These are phyloP conservation scores for Hypolimnas misippus DNA, from an alignment of 2,888 invertebrate genomes.

Conservation along the genomic window DNA sequence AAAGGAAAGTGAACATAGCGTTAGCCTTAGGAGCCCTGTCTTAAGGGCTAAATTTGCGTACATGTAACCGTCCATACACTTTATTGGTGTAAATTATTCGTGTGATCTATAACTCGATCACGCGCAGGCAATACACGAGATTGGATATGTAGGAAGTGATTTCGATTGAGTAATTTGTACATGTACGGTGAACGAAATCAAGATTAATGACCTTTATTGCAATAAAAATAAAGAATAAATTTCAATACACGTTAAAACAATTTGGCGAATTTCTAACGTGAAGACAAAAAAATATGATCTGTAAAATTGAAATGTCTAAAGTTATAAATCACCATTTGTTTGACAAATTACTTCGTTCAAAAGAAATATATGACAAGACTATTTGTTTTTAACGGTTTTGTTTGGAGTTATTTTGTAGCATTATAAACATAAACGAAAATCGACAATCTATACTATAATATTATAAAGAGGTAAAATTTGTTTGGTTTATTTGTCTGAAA, in stretches of 20 bases:
- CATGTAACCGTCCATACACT: background rate
- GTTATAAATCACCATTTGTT: background rate
- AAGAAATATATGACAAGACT: too few species aligned
- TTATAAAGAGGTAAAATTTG: too few species aligned
- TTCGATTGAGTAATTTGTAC: constrained; percentile 27
- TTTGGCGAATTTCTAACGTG: background rate
- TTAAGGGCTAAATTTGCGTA: constrained; percentile 14
- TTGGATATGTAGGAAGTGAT: constrained; percentile 13
- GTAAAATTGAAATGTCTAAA: constrained; percentile 3
- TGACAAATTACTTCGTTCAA: background rate
- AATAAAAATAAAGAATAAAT: background rate
- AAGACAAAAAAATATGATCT: background rate
- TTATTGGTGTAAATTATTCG: constrained; percentile 21
- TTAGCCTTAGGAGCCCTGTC: background rate
- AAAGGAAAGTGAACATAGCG: constrained; percentile 7
- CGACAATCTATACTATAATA: too few species aligned
- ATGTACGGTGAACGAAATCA: background rate
- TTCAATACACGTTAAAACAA: background rate
- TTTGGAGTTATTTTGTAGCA: too few species aligned
- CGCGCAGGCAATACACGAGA: constrained; percentile 27
- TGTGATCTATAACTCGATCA: constrained; percentile 31
- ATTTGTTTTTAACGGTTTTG: too few species aligned
- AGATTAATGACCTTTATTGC: background rate
- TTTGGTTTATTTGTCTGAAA: too few species aligned
- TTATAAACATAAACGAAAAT: too few species aligned